Percentiles rank a stretch among this genome's conserved stretches.
phyloP scores from a whole-genome alignment of 1,140 invertebrate genomes.

The Drosophila hydei region DNA sequence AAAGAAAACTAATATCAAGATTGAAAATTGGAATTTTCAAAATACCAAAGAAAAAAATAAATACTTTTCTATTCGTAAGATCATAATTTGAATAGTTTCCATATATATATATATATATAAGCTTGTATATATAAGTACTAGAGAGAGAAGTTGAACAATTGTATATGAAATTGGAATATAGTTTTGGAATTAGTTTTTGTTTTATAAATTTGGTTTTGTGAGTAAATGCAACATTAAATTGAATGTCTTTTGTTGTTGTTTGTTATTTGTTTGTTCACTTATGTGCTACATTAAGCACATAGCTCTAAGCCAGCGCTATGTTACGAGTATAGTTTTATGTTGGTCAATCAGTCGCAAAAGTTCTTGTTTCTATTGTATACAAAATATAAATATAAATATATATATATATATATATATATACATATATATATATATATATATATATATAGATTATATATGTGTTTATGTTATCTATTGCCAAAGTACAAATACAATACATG shows the following conservation, averaged over 20 bases:
- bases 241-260: slow-evolving; percentile 10
- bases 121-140: slow-evolving; percentile 29
- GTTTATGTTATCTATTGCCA: slow-evolving; percentile 28
- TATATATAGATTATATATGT: slow-evolving; percentile 29
- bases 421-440: slow-evolving; percentile 18
- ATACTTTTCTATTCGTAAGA: slow-evolving; percentile 1
- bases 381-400: slow-evolving; percentile 54
- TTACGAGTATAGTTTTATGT: slow-evolving; percentile 28
- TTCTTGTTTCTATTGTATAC: slow-evolving; percentile 55
- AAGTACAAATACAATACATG: slow-evolving; percentile 11
- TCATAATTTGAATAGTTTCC: no score
- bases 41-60: background rate
- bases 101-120: background rate
- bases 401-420: slow-evolving; percentile 42
- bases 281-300: slow-evolving; percentile 2
- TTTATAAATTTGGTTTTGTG: slow-evolving; percentile 25
- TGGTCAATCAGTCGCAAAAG: slow-evolving; percentile 37
- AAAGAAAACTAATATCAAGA: slow-evolving; percentile 2
- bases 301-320: slow-evolving; percentile 4
- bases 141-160: slow-evolving; percentile 3
- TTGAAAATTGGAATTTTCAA: background rate
- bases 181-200: no score
- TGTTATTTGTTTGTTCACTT: slow-evolving; percentile 5
- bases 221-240: slow-evolving; percentile 32
- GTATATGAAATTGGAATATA: slow-evolving; percentile 15